A percentile compares a stretch with the other conserved stretches of the same genome.
Conservation (phyloP, 1,140 invertebrate genomes). For the Drosophila simulans region DNA sequence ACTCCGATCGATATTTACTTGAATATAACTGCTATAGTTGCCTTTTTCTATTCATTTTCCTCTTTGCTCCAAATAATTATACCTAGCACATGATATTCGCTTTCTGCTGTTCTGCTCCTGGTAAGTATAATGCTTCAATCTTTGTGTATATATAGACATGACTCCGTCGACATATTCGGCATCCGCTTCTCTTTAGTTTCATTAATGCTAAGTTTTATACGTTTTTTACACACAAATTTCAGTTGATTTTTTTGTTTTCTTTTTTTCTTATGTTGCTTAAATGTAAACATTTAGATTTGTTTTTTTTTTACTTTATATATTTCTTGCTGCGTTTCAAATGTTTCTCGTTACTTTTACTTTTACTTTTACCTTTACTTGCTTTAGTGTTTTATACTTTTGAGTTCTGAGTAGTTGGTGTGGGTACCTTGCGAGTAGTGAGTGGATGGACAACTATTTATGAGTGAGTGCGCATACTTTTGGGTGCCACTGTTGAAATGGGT, state of each 20-base stretch:
- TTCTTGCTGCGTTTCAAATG: constrained; percentile 64
- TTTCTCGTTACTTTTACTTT: constrained; percentile 21
- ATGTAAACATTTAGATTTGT: constrained; percentile 74
- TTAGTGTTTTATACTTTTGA: constrained; percentile 54
- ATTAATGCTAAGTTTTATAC: constrained; percentile 74
- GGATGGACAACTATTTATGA: constrained; percentile 44
- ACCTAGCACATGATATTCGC: constrained; percentile 50
- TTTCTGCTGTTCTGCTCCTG: constrained; percentile 24
- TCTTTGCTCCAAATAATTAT: constrained; percentile 53
- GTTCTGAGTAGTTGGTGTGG: constrained; percentile 69
- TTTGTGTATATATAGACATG: constrained; percentile 46
- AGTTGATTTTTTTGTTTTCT: constrained; percentile 58
- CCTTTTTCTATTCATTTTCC: constrained; percentile 44
- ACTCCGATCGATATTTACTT: constrained; percentile 44
- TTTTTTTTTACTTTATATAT: constrained; percentile 56
- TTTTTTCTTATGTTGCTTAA: constrained; percentile 62
- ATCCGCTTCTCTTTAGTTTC: constrained; percentile 33
- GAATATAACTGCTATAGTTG: constrained; percentile 56
- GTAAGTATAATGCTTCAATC: constrained; percentile 56
- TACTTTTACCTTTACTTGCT: constrained; percentile 19
- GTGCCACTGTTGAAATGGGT: constrained; percentile 54
- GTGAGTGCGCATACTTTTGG: constrained; percentile 64
- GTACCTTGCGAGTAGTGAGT: constrained; percentile 45
- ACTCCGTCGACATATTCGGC: constrained; percentile 32
- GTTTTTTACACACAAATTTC: constrained; percentile 81